phyloP scores from a whole-genome alignment of 2,113 vertebrate species.

The Charadrius vociferus region DNA sequence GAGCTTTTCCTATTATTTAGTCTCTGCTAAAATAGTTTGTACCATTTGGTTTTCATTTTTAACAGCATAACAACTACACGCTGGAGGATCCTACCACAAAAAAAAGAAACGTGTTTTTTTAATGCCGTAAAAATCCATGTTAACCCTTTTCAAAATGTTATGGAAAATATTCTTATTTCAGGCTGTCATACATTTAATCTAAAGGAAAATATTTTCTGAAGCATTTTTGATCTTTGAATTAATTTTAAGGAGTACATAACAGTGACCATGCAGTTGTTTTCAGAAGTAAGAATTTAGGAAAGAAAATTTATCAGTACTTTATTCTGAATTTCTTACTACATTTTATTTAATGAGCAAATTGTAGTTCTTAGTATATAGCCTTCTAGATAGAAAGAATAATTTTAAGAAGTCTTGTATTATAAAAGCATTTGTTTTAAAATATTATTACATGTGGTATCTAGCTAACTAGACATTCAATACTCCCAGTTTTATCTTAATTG shows the following conservation, averaged over 20 bases:
- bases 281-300: not conserved
- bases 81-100: not conserved
- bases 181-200: not conserved
- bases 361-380: not conserved
- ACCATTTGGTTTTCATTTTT: not conserved
- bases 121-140: not conserved
- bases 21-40: not conserved
- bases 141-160: not conserved
- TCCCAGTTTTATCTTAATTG: conserved; percentile 14
- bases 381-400: not conserved
- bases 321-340: not conserved
- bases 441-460: not conserved
- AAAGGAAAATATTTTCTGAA: not conserved
- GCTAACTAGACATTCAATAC: not conserved
- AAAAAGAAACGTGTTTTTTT: not conserved
- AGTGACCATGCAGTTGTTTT: not conserved
- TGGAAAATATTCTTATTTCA: not conserved
- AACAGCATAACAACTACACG: not conserved
- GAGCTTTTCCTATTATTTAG: not conserved
- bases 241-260: not conserved
- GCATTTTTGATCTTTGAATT: not conserved
- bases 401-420: not conserved
- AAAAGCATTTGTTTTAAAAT: not conserved
- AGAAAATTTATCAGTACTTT: not conserved
- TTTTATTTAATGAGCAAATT: not conserved